Percentiles rank a stretch among this genome's conserved stretches.
Conservation (phyloP, 2,797 vertebrate genomes). For the Galago senegalensis region DNA sequence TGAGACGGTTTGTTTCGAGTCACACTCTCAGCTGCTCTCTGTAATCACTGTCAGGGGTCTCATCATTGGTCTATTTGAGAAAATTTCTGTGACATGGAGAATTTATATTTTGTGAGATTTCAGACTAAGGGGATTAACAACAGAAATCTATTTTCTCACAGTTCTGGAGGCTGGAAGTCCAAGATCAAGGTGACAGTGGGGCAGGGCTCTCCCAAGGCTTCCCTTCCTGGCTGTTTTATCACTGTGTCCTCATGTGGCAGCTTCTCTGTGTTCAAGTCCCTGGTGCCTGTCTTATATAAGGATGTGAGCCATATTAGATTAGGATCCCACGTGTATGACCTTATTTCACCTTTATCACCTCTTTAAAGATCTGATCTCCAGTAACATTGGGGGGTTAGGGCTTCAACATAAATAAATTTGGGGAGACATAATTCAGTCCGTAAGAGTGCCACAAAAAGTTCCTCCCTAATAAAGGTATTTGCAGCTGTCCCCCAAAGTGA, state of each 20-base stretch:
- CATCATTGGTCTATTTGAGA: not conserved
- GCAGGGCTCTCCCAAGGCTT: not conserved
- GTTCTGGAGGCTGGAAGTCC: not conserved
- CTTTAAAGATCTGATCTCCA: not conserved
- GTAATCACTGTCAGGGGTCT: not conserved
- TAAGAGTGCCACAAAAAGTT: not conserved
- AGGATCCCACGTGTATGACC: not conserved
- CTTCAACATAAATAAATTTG: not conserved
- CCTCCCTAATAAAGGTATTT: not conserved
- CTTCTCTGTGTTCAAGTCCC: not conserved
- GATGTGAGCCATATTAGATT: not conserved
- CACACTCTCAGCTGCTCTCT: not conserved
- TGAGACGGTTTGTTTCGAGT: not conserved
- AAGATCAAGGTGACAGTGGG: not conserved
- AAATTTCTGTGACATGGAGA: not conserved
- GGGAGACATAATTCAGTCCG: not conserved
- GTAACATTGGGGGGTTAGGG: not conserved
- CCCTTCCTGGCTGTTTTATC: not conserved
- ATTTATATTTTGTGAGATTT: not conserved
- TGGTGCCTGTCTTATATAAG: not conserved
- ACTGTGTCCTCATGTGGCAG: not conserved
- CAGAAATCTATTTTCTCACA: not conserved
- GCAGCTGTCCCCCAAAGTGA: not conserved
- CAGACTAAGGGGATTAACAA: not conserved
- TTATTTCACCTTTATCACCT: not conserved